Conservation (phyloP, 2,113 vertebrate species). For the Poecile atricapillus region DNA sequence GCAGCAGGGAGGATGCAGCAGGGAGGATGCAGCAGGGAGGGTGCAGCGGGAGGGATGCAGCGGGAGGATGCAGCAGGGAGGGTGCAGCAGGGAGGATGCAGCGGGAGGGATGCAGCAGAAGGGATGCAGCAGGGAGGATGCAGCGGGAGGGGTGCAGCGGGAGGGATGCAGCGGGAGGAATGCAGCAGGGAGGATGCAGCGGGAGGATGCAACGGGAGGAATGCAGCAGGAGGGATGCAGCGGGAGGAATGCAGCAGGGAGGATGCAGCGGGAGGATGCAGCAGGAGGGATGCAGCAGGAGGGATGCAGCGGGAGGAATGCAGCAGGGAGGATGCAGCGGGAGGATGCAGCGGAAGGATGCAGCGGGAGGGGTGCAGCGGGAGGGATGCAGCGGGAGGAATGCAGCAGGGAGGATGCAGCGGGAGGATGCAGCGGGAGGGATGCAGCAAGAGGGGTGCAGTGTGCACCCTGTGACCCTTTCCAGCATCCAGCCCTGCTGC, state of each 20-base stretch:
- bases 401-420: not conserved
- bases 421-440: not conserved
- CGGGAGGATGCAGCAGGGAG: not conserved
- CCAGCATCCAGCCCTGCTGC: fast-evolving
- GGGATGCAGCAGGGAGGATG: not conserved
- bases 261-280: too few relatives aligned
- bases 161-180: not conserved
- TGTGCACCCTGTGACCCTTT: not conserved
- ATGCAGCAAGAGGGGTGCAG: not conserved
- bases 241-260: too few relatives aligned
- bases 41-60: not conserved
- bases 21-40: not conserved
- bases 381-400: not conserved
- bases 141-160: not conserved
- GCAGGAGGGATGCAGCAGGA: not conserved
- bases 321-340: not conserved
- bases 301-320: not conserved
- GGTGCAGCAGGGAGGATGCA: not conserved
- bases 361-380: not conserved
- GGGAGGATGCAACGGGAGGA: not conserved
- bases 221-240: not conserved
- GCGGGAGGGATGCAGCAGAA: not conserved
- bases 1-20: too few relatives aligned
- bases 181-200: not conserved
- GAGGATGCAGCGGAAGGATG: not conserved